Evolutionary conservation across 2,113 vertebrate species (phyloP).

Genomic region (Chamaea fasciata): DNA sequence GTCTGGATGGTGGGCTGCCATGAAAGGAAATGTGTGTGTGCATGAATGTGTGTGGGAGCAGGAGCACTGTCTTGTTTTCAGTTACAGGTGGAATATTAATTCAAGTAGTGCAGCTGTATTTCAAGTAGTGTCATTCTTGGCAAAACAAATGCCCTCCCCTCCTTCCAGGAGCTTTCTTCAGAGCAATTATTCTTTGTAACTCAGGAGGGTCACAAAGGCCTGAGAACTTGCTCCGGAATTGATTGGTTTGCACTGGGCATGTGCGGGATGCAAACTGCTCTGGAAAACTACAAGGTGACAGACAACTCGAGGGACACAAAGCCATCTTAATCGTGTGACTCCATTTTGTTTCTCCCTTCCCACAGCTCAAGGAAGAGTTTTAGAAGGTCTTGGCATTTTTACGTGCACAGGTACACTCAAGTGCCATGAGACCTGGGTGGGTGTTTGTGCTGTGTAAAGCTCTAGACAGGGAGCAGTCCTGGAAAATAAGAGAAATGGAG

Average conservation of each 20-base stretch:
- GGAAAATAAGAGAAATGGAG: not conserved
- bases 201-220: not conserved
- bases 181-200: not conserved
- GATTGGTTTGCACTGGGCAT: not conserved
- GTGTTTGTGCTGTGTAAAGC: not conserved
- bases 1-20: not conserved
- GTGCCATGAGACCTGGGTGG: not conserved
- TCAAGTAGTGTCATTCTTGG: not conserved
- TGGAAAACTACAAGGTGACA: not conserved
- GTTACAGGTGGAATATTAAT: not conserved
- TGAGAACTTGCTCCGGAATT: not conserved
- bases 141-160: slow-evolving; percentile 4
- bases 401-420: not conserved
- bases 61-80: not conserved
- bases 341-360: not conserved
- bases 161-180: not conserved
- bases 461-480: not conserved
- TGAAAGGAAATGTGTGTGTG: not conserved
- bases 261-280: not conserved
- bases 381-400: not conserved
- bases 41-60: accelerated
- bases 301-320: not conserved
- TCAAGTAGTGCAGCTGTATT: not conserved
- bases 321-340: not conserved
- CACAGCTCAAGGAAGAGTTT: not conserved